These are phyloP conservation scores for Lerista edwardsae DNA, from an alignment of 2,797 vertebrate genomes.

Conservation along the genomic window DNA sequence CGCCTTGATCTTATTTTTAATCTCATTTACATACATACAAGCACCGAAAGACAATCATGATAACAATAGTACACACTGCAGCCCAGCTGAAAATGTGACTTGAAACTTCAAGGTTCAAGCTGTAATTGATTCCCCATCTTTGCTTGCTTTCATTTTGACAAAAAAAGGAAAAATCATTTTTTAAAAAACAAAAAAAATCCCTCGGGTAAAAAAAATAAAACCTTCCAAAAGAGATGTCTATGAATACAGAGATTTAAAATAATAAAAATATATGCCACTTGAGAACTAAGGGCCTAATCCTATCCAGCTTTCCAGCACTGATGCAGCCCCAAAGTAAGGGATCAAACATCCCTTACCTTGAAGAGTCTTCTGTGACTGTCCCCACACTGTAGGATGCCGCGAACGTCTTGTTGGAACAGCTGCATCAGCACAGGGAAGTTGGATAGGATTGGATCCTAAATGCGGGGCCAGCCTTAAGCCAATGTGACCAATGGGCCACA, in stretches of 20 bases:
- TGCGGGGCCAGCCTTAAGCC: too few relatives aligned
- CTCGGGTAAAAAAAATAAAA: neutral
- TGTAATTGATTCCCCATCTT: constrained; percentile 43
- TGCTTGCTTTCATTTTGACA: constrained; percentile 16
- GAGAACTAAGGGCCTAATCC: too few relatives aligned
- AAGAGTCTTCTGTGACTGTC: too few relatives aligned
- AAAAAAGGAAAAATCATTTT: constrained; percentile 20
- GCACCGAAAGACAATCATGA: constrained; percentile 23
- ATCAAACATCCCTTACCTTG: too few relatives aligned
- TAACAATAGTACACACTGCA: neutral
- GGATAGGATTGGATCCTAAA: too few relatives aligned
- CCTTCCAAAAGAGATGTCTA: constrained; percentile 47
- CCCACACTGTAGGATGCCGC: too few relatives aligned
- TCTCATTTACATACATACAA: constrained; percentile 46
- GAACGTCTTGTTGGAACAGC: too few relatives aligned
- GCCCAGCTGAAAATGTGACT: constrained; percentile 11
- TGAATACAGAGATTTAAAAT: constrained; percentile 23
- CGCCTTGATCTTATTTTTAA: constrained; percentile 50
- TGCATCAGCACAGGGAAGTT: too few relatives aligned
- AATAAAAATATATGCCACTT: neutral
- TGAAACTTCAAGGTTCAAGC: constrained; percentile 13
- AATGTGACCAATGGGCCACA: too few relatives aligned
- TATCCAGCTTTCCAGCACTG: too few relatives aligned
- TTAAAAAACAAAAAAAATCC: constrained; percentile 14
- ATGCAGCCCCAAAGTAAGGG: too few relatives aligned